These are phyloP conservation scores for Suricata suricatta DNA, from an alignment of 2,113 vertebrate genomes.

Conservation along the genomic window DNA sequence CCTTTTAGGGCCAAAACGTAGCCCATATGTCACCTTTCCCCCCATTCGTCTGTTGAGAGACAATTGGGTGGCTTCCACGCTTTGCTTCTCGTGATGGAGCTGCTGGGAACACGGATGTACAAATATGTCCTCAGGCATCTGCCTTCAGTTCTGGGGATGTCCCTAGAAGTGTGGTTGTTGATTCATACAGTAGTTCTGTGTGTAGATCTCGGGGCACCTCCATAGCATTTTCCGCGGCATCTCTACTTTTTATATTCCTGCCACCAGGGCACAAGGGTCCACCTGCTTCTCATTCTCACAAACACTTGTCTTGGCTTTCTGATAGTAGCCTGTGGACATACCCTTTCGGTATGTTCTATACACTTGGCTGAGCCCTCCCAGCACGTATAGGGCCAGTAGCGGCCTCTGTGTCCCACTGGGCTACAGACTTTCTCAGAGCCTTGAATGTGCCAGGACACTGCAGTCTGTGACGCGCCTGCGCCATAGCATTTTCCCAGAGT, in stretches of 20 bases:
- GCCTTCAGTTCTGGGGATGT: neutral
- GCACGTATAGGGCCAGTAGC: neutral
- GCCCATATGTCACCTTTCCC: too few species aligned
- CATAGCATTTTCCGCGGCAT: neutral
- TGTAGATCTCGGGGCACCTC: neutral
- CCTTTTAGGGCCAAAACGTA: neutral
- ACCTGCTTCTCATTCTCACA: neutral
- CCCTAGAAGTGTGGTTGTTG: neutral
- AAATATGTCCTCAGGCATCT: neutral
- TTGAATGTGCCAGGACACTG: neutral
- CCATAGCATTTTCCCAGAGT: neutral
- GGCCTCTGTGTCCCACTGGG: fast-evolving
- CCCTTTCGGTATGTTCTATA: neutral
- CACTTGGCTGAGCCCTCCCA: fast-evolving
- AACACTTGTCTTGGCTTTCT: neutral
- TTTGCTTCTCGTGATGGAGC: neutral
- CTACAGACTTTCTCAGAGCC: neutral
- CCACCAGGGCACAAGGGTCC: neutral
- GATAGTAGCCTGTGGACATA: neutral
- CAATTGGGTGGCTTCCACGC: too few species aligned
- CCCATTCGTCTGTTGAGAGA: neutral
- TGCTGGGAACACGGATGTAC: neutral
- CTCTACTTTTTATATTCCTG: neutral
- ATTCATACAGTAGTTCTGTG: neutral
- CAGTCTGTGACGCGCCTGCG: neutral